phyloP scores from a whole-genome alignment of 2,797 vertebrate species.

The Fringilla coelebs region DNA sequence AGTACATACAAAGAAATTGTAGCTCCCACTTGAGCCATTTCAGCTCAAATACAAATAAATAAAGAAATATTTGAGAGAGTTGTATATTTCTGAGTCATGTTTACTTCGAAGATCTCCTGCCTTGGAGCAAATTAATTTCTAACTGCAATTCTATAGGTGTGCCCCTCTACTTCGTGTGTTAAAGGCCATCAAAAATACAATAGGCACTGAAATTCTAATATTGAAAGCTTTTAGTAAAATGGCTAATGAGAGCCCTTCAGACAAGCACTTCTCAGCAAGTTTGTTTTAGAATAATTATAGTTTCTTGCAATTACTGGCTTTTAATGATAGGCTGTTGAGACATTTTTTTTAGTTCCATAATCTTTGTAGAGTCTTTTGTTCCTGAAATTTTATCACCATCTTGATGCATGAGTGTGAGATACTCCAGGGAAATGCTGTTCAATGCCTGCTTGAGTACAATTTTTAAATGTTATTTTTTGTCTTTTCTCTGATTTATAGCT shows the following conservation, averaged over 20 bases:
- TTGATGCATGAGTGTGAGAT: not conserved
- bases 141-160: not conserved
- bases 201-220: not conserved
- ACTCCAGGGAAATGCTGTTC: not conserved
- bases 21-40: not conserved
- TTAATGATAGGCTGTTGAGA: not conserved
- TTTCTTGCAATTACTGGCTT: not conserved
- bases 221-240: not conserved
- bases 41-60: slow-evolving; percentile 5
- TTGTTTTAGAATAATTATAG: not conserved
- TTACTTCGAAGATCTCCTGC: not conserved
- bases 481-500: not conserved
- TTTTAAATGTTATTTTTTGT: not conserved
- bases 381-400: not conserved
- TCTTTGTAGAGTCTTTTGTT: not conserved
- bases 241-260: not conserved
- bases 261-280: not conserved
- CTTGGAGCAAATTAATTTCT: not conserved
- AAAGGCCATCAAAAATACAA: not conserved
- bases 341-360: not conserved
- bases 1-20: not conserved
- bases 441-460: not conserved
- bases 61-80: not conserved
- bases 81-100: not conserved
- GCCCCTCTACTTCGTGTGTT: not conserved